Evolutionary conservation across 2,113 vertebrate genomes (phyloP), one percentile per base, ranked within the genome.

Genomic region (Prolemur simus): DNA sequence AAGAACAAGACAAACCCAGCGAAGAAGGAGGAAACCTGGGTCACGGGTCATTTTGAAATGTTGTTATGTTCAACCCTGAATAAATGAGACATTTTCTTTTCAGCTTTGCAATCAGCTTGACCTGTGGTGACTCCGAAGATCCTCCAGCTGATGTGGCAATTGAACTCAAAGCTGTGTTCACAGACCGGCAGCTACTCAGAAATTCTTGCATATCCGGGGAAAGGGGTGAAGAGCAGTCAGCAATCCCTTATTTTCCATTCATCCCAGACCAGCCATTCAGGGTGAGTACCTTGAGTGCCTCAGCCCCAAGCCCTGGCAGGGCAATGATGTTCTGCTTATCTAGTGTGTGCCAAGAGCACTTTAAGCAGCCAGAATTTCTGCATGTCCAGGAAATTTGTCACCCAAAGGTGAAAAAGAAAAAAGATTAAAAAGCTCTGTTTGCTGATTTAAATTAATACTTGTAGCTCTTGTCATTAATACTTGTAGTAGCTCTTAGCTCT

Each of bases 191-290:
- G 98, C 99, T 99, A 58, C 98, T 99, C 95, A 98, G 99, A 94
- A 99, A 99, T 71, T 99, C 99, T 54, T 98, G 99, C 20, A 85
- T 99, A 86, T 99, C 99, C 0, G 99, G 99, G 58, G 99, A 99
- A 97, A 99, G 99, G 99, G 99, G 99, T 6, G 99, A 99, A 96
- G 99, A 99, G 97, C 99, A 99, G 91, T 99, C 99, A 0, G 98
- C 99, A 71, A 99, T 99, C 85, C 98, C 98, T 82, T 99, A 99
- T 97, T 99, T 99, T 68, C 99, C 99, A 1, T 99, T 99, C 98
- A 99, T 99, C 97, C 99, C 99, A 1, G 99, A 99, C 97, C 99
- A 99, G 98, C 99, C 99, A 45, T 99, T 99, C 98, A 99, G 99
- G 99, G 99, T 99, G 99, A 99, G 98, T 98, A 96, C 96, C 87